Percentiles rank a stretch among this genome's conserved stretches.
Evolutionary conservation across 2,797 vertebrate genomes (phyloP).

Genomic region (Pteronotus mesoamericanus): DNA sequence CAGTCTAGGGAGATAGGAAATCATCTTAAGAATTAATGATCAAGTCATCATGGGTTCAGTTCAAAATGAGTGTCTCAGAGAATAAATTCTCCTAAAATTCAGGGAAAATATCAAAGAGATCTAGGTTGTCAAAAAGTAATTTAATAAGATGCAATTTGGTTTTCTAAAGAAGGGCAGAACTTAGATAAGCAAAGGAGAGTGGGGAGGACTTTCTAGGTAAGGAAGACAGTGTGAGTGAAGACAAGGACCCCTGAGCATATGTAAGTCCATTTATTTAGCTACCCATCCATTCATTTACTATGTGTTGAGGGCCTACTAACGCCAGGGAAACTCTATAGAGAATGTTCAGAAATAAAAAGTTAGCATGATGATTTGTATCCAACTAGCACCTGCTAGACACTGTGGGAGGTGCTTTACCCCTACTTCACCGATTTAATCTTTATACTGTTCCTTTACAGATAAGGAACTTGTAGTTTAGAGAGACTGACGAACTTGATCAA

Average conservation of each 20-base stretch:
- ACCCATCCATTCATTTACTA: not conserved
- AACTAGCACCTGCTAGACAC: not conserved
- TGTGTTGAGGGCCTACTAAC: not conserved
- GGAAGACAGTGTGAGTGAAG: not conserved
- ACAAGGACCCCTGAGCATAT: not conserved
- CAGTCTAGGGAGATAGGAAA: not conserved
- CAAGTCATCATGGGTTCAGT: not conserved
- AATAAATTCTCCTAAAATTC: not conserved
- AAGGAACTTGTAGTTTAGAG: not conserved
- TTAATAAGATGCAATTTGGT: not conserved
- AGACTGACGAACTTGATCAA: not conserved
- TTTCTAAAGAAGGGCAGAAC: not conserved
- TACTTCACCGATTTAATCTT: not conserved
- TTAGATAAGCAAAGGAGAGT: not conserved
- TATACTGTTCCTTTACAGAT: not conserved
- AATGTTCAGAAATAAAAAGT: not conserved
- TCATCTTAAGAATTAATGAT: not conserved
- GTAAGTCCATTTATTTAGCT: not conserved
- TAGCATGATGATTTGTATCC: not conserved
- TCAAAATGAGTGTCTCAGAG: not conserved
- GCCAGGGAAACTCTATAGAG: not conserved
- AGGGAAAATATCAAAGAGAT: not conserved
- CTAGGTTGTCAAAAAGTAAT: not conserved
- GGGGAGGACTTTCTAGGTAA: not conserved
- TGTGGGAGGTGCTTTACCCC: not conserved